These are phyloP conservation scores for Exephanes ischioxanthus DNA, from an alignment of 2,888 invertebrate genomes.

Conservation along the genomic window DNA sequence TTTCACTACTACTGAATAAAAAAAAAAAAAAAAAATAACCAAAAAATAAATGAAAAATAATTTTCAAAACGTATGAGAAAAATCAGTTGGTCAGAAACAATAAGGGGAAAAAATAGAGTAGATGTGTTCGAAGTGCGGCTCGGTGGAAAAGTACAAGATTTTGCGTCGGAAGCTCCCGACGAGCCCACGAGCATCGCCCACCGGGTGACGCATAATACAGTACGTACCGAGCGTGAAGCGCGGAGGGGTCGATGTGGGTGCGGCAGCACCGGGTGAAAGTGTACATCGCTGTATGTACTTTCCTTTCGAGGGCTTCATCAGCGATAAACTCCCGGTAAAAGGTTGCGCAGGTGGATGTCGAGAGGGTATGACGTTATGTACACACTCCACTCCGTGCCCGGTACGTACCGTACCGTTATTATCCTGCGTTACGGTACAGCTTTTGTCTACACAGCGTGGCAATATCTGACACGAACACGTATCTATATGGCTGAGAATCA, in stretches of 20 bases:
- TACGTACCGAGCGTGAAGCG: background rate
- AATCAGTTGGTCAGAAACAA: background rate
- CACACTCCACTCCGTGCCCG: background rate
- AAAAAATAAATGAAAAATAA: background rate
- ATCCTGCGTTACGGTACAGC: conserved; percentile 17
- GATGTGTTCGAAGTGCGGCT: background rate
- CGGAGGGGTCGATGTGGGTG: conserved; percentile 14
- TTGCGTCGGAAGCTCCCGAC: background rate
- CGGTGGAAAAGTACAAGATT: conserved; percentile 1
- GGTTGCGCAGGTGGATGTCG: conserved; percentile 35
- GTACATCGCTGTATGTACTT: conserved; percentile 9
- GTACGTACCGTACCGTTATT: conserved; percentile 5
- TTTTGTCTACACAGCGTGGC: conserved; percentile 23
- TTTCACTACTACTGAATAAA: background rate
- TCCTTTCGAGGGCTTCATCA: conserved; percentile 35
- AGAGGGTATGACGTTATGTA: conserved; percentile 23
- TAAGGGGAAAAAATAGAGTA: background rate
- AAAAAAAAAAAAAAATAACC: background rate
- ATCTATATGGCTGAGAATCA: too few relatives aligned
- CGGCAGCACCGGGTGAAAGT: conserved; percentile 1
- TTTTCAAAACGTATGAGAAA: background rate
- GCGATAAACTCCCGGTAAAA: conserved; percentile 45
- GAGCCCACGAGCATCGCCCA: background rate
- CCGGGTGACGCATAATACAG: background rate
- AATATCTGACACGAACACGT: background rate